Evolutionary conservation across 2,888 invertebrate species (phyloP), one percentile per base, ranked within the genome.

Genomic region (Mythimna albipuncta): DNA sequence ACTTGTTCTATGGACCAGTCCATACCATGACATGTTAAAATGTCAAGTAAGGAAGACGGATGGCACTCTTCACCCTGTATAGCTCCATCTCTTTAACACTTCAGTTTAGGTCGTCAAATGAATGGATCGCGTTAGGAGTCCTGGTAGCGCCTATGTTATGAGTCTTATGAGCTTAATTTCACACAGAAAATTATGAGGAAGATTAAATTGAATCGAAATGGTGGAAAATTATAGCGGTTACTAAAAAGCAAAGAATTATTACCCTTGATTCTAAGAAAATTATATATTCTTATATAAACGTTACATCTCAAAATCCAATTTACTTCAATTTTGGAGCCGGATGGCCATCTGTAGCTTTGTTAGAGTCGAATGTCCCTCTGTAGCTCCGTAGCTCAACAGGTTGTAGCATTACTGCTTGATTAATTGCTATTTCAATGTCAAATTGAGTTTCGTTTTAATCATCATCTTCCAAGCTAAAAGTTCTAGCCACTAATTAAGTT

Each of bases 401-500:
- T 32, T n/a, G 21, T 32, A n/a, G 32, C 38, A 50, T 16, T 5
- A 6, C 32, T 16, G 7, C 11, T 64, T 35, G 32, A 13, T 26
- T 59, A 52, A 65, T 65, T 11, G 7, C 55, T 11, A 21, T 75
- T 55, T 32, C 75, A 61, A 67, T 75, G 54, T 74, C 44, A 59
- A 65, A 65, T 41, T 58, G 19, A 35, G 32, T 50, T 55, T 74
- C 62, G 21, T 11, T 19, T 21, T 50, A 67, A 21, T 54, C 58
- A 75, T 59, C 32, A 0, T 35, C 21, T 9, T 9, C 21, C 32
- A 16, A 44, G 50, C 9, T 54, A 54, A 58, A 69, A 7, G 11
- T 41, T 62, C 54, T 55, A 2, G 50, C 7, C 44, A 62, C 38
- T 77, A 77, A 78, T 75, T 74, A 69, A 67, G 58, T 79, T 66